Base-by-base conservation (phyloP, 64 coral and sea anemone species). In the Exaiptasia diaphana region DNA sequence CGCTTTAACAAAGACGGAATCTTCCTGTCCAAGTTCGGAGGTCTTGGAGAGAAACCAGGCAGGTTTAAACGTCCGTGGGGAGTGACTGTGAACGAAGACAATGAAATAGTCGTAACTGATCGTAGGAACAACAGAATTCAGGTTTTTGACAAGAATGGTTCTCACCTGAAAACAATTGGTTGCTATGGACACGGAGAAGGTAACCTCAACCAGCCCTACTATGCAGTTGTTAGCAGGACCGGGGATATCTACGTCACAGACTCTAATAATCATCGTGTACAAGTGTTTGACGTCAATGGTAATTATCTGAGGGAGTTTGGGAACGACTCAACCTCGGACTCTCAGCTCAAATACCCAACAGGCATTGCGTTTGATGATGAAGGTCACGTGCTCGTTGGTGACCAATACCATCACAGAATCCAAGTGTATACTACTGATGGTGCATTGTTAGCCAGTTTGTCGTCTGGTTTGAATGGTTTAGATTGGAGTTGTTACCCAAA, bases 61-160 rank as follows among this genome's bases (percentile, higher is more conserved):
- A 83, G 75, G 50, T 57, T 99, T 4, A 99, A 99, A 50, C 85
- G 95, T 4, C 95, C 95, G 5, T 99, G 95, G 95, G 95, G 95
- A 8, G 34, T 99, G 17, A 74, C 89, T 37, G 17, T 99, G 17
- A 87, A 56, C 38, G 85, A 58, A 11, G 69, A 89, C 0, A 82
- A 85, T 38, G 71, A 99, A 67, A 70, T 99, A 4, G 71, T 99
- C 5, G 95, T 99, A 13, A 79, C 82, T 32, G 95, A 99, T 50
- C 71, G 89, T 38, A 83, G 74, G 32, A 99, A 99, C 38, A 89
- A 75, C 42, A 72, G 90, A 35, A 71, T 99, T 38, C 95, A 99
- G 44, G 87, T 93, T 17, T 99, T 93, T 42, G 57, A 74, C 13
- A 69, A 62, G 14, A 80, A 99, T 30, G 95, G 95, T 25, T 65